Conservation (phyloP, 2,113 vertebrate genomes). For the Blennius ocellaris region DNA sequence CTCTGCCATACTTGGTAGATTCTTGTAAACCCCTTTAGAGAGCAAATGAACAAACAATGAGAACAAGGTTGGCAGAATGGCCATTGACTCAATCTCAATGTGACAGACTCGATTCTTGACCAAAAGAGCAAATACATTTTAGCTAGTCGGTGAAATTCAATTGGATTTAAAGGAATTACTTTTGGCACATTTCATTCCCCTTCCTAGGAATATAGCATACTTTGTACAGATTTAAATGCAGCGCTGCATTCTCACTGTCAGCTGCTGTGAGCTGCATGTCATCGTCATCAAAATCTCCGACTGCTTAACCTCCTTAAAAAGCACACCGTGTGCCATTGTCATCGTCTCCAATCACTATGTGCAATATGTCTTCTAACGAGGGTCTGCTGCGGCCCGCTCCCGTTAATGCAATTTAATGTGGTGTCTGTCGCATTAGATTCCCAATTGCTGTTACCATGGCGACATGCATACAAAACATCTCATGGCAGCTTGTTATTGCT, state of each 20-base stretch:
- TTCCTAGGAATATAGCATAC: neutral
- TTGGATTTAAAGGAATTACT: no score
- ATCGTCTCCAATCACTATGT: slow-evolving; percentile 24
- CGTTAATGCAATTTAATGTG: slow-evolving; percentile 59
- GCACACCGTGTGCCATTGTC: slow-evolving; percentile 22
- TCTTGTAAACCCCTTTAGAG: no score
- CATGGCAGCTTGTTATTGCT: slow-evolving; percentile 62
- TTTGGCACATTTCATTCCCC: neutral
- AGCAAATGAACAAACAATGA: no score
- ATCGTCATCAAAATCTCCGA: slow-evolving; percentile 3
- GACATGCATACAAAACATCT: slow-evolving; percentile 53
- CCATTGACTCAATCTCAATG: no score
- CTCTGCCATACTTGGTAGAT: no score
- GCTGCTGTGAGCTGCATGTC: neutral
- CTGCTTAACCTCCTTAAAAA: slow-evolving; percentile 35
- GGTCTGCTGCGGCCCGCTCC: slow-evolving; percentile 15
- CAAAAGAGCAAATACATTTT: no score
- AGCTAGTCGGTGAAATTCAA: no score
- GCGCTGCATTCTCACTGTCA: slow-evolving; percentile 5
- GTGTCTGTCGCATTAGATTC: slow-evolving; percentile 47
- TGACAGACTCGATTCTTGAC: no score
- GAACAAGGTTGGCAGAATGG: no score
- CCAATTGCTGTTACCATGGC: slow-evolving; percentile 59
- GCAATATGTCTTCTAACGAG: slow-evolving; percentile 15
- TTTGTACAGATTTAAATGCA: slow-evolving; percentile 4